Conservation (phyloP, 2,888 invertebrate species). For the Pseudococcus viburni region DNA sequence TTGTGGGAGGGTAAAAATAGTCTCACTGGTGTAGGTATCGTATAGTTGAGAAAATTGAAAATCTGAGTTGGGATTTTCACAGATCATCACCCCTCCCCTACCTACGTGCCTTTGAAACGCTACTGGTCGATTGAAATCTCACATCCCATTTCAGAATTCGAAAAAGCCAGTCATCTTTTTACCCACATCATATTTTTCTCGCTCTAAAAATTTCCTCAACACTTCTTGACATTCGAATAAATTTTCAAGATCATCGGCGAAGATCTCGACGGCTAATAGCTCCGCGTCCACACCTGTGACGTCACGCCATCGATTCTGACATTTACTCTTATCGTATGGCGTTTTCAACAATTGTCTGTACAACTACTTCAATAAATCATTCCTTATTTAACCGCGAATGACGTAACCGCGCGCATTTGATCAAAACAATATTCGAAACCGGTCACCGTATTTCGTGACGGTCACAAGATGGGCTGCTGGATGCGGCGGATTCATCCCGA, state of each 20-base stretch:
- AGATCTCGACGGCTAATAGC: background rate
- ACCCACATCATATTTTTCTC: background rate
- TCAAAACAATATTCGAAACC: slow-evolving; percentile 32
- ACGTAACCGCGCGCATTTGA: slow-evolving; percentile 21
- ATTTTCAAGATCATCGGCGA: background rate
- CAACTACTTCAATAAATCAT: slow-evolving; percentile 30
- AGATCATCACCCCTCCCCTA: no score
- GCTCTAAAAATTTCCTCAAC: background rate
- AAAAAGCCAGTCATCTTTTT: background rate
- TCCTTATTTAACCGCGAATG: slow-evolving; percentile 5
- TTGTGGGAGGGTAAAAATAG: no score
- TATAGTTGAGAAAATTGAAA: no score
- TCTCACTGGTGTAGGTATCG: no score
- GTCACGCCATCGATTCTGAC: background rate
- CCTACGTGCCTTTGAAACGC: no score
- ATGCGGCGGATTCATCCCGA: background rate
- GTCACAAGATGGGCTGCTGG: background rate
- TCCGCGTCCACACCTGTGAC: background rate
- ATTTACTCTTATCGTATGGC: background rate
- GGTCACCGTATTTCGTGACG: background rate
- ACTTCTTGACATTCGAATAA: background rate
- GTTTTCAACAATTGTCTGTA: background rate
- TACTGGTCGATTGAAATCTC: background rate
- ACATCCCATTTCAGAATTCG: background rate
- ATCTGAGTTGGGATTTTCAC: no score